A percentile compares a stretch with the other conserved stretches of the same genome.
phyloP scores from a whole-genome alignment of 2,797 vertebrate genomes.

The Borostomias antarcticus region DNA sequence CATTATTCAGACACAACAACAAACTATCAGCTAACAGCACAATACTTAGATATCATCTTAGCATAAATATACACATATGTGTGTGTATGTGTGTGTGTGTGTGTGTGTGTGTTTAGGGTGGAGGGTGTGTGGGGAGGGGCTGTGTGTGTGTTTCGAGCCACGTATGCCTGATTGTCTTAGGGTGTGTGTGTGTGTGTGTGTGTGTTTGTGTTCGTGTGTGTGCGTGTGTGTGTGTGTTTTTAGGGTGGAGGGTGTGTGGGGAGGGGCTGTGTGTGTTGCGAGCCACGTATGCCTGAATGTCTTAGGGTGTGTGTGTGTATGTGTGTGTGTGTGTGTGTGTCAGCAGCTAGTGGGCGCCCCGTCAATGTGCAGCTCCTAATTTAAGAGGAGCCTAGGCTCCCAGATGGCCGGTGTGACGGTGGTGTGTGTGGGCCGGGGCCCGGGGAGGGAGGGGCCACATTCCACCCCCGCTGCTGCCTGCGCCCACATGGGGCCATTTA shows the following conservation, averaged over 20 bases:
- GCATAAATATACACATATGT: neutral
- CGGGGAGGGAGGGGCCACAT: conserved; percentile 54
- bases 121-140: too few relatives aligned
- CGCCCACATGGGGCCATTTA: conserved; percentile 53
- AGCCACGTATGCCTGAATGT: conserved; percentile 8
- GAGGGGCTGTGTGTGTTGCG: too few relatives aligned
- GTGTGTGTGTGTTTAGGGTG: conserved; percentile 40
- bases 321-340: conserved; percentile 23
- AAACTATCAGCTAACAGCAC: too few relatives aligned
- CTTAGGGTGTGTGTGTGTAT: conserved; percentile 21
- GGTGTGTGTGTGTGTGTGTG: conserved; percentile 23
- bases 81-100: conserved; percentile 11
- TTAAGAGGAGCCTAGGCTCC: conserved; percentile 47
- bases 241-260: too few relatives aligned
- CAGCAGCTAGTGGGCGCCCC: too few relatives aligned
- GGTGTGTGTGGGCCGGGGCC: conserved; percentile 27
- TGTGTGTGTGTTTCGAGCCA: too few relatives aligned
- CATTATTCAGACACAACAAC: too few relatives aligned
- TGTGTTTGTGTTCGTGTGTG: neutral
- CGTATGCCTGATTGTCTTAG: conserved; percentile 33
- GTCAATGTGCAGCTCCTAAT: conserved; percentile 46
- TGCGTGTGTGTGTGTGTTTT: neutral
- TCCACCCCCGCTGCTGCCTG: conserved; percentile 44
- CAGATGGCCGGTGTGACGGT: conserved; percentile 15
- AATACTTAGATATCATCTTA: too few relatives aligned